Evolutionary conservation across 2,888 invertebrate genomes (phyloP), one percentile per base, ranked within the genome.

Genomic region (Hemicrepidius hirtus): DNA sequence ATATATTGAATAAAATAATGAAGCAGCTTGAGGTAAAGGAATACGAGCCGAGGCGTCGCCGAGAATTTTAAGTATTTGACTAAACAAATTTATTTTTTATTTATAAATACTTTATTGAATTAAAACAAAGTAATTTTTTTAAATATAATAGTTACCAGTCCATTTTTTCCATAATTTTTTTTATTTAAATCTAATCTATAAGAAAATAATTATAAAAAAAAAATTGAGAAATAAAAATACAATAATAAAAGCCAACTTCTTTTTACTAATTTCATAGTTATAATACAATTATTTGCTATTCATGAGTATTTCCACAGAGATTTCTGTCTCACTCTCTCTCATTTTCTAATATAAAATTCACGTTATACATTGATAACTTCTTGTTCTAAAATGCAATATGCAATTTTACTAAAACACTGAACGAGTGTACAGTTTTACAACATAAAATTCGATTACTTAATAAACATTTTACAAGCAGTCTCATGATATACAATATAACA

Each of bases 381-480:
- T 55, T 44, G 40, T 44, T 55, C 66, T 69, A 71, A 35, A 70
- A 74, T 74, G 74, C 74, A 74, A 74, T 74, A 74, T 74, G 74
- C 74, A 74, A 74, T 71, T 72, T 74, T 74, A 74, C 74, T 74
- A 74, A 72, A 71, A 74, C 71, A 74, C 71, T 71, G 65, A 74
- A 71, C 49, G 35, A 72, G 71, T 72, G 74, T 71, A 71, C 57
- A 70, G 40, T 53, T 55, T 63, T 37, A 70, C 28, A 66, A 73
- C 65, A 62, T 41, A 62, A 72, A 64, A 53, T 28, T 67, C 49
- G 28, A 63, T 24, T 44, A 50, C 28, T 60, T 62, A 60, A 71
- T 3, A 24, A 50, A 73, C 55, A 62, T 65, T 67, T 66, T 66
- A 73, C 59, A 73, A 63, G 67, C 73, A 69, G 70, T 70, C 67